Evolutionary conservation across 2,888 invertebrate genomes (phyloP), one percentile per base, ranked within the genome.

Genomic region (Leucoma salicis): DNA sequence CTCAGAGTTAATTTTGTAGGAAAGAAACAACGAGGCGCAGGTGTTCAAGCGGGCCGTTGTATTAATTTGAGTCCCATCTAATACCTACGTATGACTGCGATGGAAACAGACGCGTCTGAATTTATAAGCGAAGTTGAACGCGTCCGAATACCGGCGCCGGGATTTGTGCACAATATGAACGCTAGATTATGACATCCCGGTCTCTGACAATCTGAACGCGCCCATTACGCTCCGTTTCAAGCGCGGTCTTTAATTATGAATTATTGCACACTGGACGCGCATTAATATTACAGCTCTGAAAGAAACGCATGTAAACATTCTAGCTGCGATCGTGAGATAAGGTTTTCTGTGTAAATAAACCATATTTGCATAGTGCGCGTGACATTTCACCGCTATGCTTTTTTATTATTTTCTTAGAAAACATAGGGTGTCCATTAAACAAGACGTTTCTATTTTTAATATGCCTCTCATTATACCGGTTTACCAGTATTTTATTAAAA

Each of bases 41-140:
- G 88, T 87, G 86, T 67, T 57, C 59, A 46, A 50, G 47, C 62
- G 69, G 73, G 61, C 72, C 73, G 78, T 67, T 64, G 83, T 82
- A 86, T 87, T 88, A 86, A 87, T 85, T 87, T 76, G 80, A 85
- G 79, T 74, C 81, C 74, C 77, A 69, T 80, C 82, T 87, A 85
- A 87, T 85, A 76, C 83, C 78, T 78, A 75, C 77, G 78, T 82
- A 78, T 75, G 86, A 77, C 71, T 78, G 78, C 74, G 76, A 74
- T 76, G 72, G 64, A 62, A 64, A 72, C 74, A 74, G 74, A 68
- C 75, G 65, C 79, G 77, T 72, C 78, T 79, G 82, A 78, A 77
- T 81, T 79, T 82, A 79, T 76, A 78, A 72, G 73, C 77, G 61
- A 81, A 84, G 70, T 81, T 81, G 67, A 66, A 60, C 70, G 62